These are phyloP conservation scores for Chydorus sphaericus DNA, from an alignment of 2,888 invertebrate genomes.

Conservation along the genomic window DNA sequence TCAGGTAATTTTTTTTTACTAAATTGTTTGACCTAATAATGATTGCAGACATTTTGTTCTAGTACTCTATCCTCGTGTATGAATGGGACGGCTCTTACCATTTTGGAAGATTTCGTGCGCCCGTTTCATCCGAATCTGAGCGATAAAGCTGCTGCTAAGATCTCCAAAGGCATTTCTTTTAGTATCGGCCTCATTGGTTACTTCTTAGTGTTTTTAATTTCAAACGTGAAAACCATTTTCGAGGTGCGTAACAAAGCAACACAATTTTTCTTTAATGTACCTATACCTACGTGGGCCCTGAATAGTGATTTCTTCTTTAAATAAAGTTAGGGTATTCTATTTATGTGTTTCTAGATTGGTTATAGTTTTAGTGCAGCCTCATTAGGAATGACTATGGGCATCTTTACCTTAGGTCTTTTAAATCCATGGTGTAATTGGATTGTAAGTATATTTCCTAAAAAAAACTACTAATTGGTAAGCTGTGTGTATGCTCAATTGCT, in stretches of 20 bases:
- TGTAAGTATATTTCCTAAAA: conserved; percentile 30
- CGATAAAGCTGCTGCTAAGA: conserved; percentile 27
- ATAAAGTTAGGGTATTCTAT: conserved; percentile 31
- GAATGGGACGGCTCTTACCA: no score
- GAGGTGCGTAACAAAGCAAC: conserved; percentile 40
- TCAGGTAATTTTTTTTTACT: no score
- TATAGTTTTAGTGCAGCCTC: conserved; percentile 70
- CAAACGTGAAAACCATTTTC: conserved; percentile 70
- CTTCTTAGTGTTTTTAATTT: conserved; percentile 67
- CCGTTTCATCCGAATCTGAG: conserved; percentile 35
- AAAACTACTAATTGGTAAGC: background rate
- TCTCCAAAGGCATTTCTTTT: conserved; percentile 53
- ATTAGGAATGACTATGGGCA: conserved; percentile 71
- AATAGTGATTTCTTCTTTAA: conserved; percentile 61
- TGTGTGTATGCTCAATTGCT: no score
- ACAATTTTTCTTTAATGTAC: background rate
- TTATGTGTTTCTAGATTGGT: conserved; percentile 26
- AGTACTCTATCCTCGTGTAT: no score
- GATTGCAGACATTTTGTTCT: no score
- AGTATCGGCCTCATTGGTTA: conserved; percentile 61
- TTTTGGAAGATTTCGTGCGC: conserved; percentile 69
- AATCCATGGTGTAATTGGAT: conserved; percentile 73
- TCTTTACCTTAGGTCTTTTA: conserved; percentile 76
- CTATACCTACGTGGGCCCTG: no score
- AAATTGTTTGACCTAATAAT: no score